These are phyloP conservation scores for Thomomys bottae DNA, from an alignment of 2,113 vertebrate genomes.

Conservation along the genomic window DNA sequence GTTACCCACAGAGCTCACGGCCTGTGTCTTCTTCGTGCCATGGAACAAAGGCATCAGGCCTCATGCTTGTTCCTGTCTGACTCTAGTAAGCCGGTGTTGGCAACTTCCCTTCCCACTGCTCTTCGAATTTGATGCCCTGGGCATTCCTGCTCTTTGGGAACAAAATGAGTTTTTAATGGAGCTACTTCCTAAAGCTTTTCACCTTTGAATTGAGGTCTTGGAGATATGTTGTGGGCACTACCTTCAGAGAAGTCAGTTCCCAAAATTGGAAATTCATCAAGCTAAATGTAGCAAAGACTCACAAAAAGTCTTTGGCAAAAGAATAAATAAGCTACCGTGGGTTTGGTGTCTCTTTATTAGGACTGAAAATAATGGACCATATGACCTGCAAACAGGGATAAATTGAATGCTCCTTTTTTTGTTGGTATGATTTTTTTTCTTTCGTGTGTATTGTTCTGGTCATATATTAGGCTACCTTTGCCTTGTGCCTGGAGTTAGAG, in stretches of 20 bases:
- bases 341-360: neutral
- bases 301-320: neutral
- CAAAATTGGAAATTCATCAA: slow-evolving; percentile 3
- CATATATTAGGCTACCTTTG: no score
- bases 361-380: neutral
- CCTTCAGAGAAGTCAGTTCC: neutral
- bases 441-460: no score
- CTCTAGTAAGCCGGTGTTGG: no score
- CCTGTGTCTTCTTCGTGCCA: neutral
- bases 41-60: neutral
- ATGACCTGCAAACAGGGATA: no score
- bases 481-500: no score
- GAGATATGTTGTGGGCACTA: neutral
- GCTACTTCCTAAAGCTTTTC: neutral
- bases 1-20: neutral
- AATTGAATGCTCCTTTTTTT: no score
- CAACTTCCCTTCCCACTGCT: neutral
- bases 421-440: no score
- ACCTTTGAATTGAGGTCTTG: slow-evolving; percentile 17
- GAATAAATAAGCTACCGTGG: neutral
- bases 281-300: neutral
- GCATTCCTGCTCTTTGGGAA: neutral
- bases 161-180: neutral
- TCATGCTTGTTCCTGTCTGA: no score
- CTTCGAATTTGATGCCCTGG: neutral